Conservation (phyloP, 2,113 vertebrate genomes). For the Protobothrops flavoviridis region DNA sequence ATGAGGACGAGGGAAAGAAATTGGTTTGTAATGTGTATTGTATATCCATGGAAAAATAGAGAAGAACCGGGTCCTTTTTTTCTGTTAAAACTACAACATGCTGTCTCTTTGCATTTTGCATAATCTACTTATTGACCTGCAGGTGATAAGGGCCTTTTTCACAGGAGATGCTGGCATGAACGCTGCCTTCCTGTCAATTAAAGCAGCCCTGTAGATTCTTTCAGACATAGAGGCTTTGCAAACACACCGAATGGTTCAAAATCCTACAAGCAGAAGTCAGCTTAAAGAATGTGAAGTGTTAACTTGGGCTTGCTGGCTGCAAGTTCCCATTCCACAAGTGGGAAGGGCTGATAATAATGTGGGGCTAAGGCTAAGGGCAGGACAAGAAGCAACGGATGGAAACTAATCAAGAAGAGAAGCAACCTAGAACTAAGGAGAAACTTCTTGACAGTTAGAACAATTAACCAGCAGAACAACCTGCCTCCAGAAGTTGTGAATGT, state of each 20-base stretch:
- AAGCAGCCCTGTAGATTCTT: background rate
- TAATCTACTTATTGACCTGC: background rate
- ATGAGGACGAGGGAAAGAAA: no score
- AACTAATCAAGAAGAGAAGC: no score
- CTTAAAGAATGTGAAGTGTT: background rate
- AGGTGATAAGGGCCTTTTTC: background rate
- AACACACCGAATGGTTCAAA: background rate
- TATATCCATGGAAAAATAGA: background rate
- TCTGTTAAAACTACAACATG: background rate
- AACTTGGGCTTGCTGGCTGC: background rate
- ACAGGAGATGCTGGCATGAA: background rate
- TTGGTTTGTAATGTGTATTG: background rate
- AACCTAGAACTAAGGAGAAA: no score
- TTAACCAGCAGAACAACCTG: no score
- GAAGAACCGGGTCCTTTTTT: background rate
- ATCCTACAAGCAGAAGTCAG: background rate
- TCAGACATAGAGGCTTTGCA: background rate
- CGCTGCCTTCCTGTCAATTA: background rate
- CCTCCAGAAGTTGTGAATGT: no score
- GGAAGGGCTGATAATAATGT: accelerated
- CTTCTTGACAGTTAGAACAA: no score
- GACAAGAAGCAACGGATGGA: no score
- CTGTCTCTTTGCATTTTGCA: background rate
- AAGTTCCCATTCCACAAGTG: background rate
- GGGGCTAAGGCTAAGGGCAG: accelerated